phyloP scores from a whole-genome alignment of 1,140 invertebrate genomes.

The Danaus plexippus region DNA sequence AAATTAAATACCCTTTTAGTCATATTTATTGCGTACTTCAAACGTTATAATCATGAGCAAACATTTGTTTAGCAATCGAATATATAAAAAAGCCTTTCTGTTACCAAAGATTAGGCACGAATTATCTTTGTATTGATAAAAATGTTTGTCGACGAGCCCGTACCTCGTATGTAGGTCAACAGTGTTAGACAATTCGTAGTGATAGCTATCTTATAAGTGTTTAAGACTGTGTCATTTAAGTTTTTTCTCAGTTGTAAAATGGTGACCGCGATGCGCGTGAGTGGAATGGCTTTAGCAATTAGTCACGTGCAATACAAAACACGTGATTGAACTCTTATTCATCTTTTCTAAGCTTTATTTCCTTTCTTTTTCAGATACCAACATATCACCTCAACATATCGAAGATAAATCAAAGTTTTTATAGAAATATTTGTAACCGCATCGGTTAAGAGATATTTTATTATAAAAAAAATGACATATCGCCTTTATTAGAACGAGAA shows the following conservation, averaged over 20 bases:
- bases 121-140: slow-evolving; percentile 48
- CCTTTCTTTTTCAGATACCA: slow-evolving; percentile 56
- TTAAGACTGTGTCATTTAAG: not conserved
- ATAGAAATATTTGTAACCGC: slow-evolving; percentile 33
- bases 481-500: slow-evolving; percentile 34
- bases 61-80: slow-evolving; percentile 19
- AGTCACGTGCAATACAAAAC: too few relatives aligned
- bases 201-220: slow-evolving; percentile 3
- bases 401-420: slow-evolving; percentile 29
- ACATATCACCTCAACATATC: slow-evolving; percentile 28
- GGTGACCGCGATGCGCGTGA: slow-evolving; percentile 11
- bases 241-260: slow-evolving; percentile 13
- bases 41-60: too few relatives aligned
- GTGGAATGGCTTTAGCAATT: slow-evolving; percentile 19
- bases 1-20: too few relatives aligned
- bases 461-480: slow-evolving; percentile 42
- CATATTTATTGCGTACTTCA: too few relatives aligned
- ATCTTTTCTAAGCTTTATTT: slow-evolving; percentile 5
- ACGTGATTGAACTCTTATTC: slow-evolving; percentile 23
- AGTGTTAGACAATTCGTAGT: slow-evolving; percentile 12
- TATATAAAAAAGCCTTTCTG: slow-evolving; percentile 13
- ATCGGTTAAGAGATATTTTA: slow-evolving; percentile 32
- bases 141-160: slow-evolving; percentile 33
- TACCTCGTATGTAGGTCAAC: slow-evolving; percentile 31
- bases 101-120: slow-evolving; percentile 23